Evolutionary conservation across 2,113 vertebrate species (phyloP), one percentile per base, ranked within the genome.

Genomic region (Callipepla californica): DNA sequence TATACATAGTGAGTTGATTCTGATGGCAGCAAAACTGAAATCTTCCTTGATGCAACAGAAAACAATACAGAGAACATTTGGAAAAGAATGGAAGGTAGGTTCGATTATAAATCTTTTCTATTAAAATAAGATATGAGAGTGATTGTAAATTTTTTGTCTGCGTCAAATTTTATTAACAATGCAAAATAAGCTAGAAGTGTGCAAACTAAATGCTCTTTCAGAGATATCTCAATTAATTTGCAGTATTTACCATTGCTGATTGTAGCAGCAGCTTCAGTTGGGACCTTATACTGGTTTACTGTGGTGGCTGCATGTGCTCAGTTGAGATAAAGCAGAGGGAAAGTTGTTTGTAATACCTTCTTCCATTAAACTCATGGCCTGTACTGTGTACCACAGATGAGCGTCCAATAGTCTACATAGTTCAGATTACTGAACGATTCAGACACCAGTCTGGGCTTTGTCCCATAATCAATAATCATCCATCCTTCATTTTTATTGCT

Each of bases 401-500:
- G 47, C 45, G 26, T 80, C 79, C 81, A 85, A 61, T 65, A 67
- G 55, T 48, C 85, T 70, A 19, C 72, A 65, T 50, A 89, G 77
- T 68, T 96, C 92, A 87, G 79, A 86, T 86, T 81, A 73, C 84
- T 87, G 51, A 87, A 50, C 79, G 8, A 2, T 92, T 94, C 89
- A 95, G 94, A 87, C 87, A 89, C 34, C 76, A 89, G 88, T 93
- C 92, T 96, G 89, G 82, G 68, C 85, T 90, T 75, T 18, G 3
- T 93, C 74, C 93, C 69, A 53, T 62, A 85, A 92, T 96, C 89
- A 94, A 94, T 95, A 95, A 85, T 81, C 61, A 76, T 81, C 67
- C 61, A 85, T 69, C 48, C 85, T 91, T 94, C 80, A 32, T 86
- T 90, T 94, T 95, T 94, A 94, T 94, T 94, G 87, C 91, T 96